Evolutionary conservation across 2,888 invertebrate species (phyloP), one percentile per base, ranked within the genome.

Genomic region (Dicranocentrus wangi): DNA sequence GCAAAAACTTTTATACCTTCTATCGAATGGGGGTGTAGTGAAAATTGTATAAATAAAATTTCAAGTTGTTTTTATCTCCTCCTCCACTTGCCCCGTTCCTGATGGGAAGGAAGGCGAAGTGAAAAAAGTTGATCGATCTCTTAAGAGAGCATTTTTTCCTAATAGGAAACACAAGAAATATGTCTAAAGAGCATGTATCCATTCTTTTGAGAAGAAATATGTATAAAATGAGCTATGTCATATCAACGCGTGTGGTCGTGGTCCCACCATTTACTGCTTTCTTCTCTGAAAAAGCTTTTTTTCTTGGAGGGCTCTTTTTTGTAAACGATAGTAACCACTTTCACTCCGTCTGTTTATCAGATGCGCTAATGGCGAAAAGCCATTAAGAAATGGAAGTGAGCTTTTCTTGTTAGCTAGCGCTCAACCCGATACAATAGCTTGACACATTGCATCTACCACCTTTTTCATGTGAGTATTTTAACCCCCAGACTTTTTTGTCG

Each of bases 361-460:
- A 77, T 77, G 76, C 43, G 76, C 76, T 77, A 77, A 77, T 77
- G 76, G 76, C 76, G 39, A 77, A 77, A 77, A 77, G 76, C 76
- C 76, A 77, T 77, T 77, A 77, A 77, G 76, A 69, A 77, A 77
- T 77, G 69, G 76, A 77, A 32, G 66, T 25, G 60, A 58, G 43
- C 43, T 42, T 69, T 75, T 75, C 75, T 75, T 66, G 68, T 68
- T 66, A 53, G 28, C 75, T 73, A 13, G 43, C 19, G 47, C 61
- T 61, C 61, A 61, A 17, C 61, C 15, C 28, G 32, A 32, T 61
- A 61, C 61, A 61, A 61, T 28, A 25, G 32, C n/a, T 61, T 47
- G 47, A n/a, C 47, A n/a, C 47, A n/a, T n/a, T n/a, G n/a, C n/a
- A n/a, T n/a, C n/a, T 53, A 23, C 25, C 55, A 55, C 55, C 55